Evolutionary conservation across 2,888 invertebrate genomes (phyloP).

Genomic region (Sarcophaga rosellei): DNA sequence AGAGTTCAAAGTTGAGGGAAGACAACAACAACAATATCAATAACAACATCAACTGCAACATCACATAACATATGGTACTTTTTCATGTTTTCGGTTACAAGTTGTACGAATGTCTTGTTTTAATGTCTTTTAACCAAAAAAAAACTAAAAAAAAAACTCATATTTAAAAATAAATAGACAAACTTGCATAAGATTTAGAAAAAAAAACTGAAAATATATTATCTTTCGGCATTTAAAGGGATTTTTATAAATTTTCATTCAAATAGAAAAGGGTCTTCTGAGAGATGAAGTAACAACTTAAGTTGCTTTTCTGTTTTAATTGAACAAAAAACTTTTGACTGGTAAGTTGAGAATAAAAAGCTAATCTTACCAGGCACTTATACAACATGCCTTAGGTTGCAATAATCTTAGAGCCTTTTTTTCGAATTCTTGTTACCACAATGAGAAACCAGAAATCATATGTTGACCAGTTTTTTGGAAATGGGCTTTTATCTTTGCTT

Average conservation of each 20-base stretch:
- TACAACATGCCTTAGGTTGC: no score
- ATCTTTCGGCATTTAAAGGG: background rate
- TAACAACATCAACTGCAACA: constrained; percentile 12
- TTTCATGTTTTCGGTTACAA: constrained; percentile 14
- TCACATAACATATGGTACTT: constrained; percentile 48
- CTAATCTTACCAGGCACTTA: no score
- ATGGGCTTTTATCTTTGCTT: no score
- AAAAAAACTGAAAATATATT: constrained; percentile 47
- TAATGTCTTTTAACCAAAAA: constrained; percentile 60
- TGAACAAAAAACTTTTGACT: no score
- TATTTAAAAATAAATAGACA: constrained; percentile 8
- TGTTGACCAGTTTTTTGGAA: no score
- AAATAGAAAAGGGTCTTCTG: constrained; percentile 5
- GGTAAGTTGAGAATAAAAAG: no score
- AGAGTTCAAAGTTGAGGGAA: constrained; percentile 67
- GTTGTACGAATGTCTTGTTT: constrained; percentile 40
- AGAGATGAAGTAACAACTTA: no score
- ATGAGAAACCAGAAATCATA: no score
- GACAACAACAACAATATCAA: constrained; percentile 45
- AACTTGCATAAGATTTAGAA: constrained; percentile 45
- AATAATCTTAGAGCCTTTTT: no score
- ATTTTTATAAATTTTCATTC: no score
- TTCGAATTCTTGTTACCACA: no score
- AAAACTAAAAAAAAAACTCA: background rate
- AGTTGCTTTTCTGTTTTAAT: no score